Evolutionary conservation across 2,888 invertebrate species (phyloP).

Genomic region (Hypomecis atomaria): DNA sequence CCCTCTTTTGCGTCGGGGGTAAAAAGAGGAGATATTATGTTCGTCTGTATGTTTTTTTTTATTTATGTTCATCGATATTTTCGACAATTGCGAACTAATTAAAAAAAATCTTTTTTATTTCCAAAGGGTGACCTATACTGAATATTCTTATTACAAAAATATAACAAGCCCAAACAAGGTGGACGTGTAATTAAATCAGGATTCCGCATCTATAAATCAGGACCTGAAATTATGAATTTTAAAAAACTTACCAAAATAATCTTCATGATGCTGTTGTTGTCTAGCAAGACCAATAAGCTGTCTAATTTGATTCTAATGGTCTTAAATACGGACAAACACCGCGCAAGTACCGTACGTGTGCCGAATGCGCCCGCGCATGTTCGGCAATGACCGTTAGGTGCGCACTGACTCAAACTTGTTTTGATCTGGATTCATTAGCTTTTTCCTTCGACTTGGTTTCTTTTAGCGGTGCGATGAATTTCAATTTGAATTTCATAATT

Average conservation of each 20-base stretch:
- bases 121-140: too few relatives aligned
- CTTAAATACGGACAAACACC: constrained; percentile 18
- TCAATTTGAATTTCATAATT: neutral
- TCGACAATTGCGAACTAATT: too few relatives aligned
- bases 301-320: neutral
- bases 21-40: too few relatives aligned
- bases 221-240: too few relatives aligned
- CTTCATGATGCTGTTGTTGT: constrained; percentile 14
- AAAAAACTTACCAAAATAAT: constrained; percentile 15
- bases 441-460: neutral
- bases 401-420: constrained; percentile 18
- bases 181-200: too few relatives aligned
- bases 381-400: constrained; percentile 16
- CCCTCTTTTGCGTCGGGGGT: too few relatives aligned
- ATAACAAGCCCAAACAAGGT: too few relatives aligned
- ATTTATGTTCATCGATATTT: too few relatives aligned
- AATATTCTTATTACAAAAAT: too few relatives aligned
- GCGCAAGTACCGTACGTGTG: constrained; percentile 14
- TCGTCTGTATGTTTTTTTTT: too few relatives aligned
- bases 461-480: neutral
- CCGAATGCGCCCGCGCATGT: constrained; percentile 3
- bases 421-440: constrained; percentile 2
- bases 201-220: too few relatives aligned
- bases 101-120: too few relatives aligned
- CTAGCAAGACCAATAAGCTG: neutral